These are phyloP conservation scores for Lycopodina hypogea DNA, from an alignment of 37 sponge, comb jelly and placozoan species.

Conservation along the genomic window DNA sequence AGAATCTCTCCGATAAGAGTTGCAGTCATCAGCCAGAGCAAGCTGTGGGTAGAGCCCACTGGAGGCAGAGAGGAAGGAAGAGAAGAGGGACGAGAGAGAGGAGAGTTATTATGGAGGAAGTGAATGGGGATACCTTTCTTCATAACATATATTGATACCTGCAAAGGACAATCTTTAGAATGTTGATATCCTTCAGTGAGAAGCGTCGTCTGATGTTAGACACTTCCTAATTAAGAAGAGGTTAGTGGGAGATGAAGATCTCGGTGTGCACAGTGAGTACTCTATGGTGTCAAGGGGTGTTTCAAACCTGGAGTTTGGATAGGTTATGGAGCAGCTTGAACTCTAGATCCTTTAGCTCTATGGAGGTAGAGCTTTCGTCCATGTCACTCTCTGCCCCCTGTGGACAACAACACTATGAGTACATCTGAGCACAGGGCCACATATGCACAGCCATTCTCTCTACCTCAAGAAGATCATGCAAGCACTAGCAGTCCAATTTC, in stretches of 20 bases:
- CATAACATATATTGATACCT: no score
- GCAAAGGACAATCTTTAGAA: conserved; percentile 75
- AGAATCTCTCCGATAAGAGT: conserved; percentile 77
- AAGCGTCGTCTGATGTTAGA: conserved; percentile 43
- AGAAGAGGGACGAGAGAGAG: background rate
- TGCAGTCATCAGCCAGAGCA: conserved; percentile 83
- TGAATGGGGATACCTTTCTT: background rate
- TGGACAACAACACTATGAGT: background rate
- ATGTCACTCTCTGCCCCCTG: conserved; percentile 69
- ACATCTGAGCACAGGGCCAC: background rate
- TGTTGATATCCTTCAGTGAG: conserved; percentile 59
- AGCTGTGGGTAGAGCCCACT: conserved; percentile 95
- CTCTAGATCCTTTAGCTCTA: conserved; percentile 76
- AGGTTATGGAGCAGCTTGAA: conserved; percentile 83
- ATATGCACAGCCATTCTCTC: no score
- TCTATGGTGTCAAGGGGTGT: background rate
- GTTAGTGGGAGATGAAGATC: background rate
- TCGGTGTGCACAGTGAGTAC: no score
- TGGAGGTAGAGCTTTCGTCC: conserved; percentile 39
- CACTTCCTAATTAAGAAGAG: conserved; percentile 41
- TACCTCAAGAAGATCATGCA: no score
- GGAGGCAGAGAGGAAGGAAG: background rate
- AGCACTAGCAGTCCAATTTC: no score
- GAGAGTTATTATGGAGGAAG: background rate
- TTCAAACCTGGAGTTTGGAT: conserved; percentile 59